Conservation (phyloP, 1,140 invertebrate species). For the Papilio polyxenes region DNA sequence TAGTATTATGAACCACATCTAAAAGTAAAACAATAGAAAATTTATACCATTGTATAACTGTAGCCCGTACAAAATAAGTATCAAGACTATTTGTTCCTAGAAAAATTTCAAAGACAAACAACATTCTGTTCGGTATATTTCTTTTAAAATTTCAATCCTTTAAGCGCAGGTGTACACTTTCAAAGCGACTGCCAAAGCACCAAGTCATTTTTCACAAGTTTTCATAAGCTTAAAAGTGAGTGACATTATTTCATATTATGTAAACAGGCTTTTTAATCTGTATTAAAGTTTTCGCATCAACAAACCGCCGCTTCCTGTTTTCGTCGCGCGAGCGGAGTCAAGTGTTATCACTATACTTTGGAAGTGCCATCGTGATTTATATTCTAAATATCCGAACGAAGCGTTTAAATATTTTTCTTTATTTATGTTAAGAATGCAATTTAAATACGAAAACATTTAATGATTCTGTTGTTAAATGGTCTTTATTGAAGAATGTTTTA, state of each 20-base stretch:
- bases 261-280: constrained; percentile 33
- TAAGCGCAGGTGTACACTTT: constrained; percentile 31
- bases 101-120: constrained; percentile 22
- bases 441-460: not conserved
- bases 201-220: constrained; percentile 28
- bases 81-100: not conserved
- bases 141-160: constrained; percentile 22
- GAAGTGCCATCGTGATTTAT: constrained; percentile 19
- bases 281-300: constrained; percentile 31
- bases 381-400: not conserved
- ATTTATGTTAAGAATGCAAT: not conserved
- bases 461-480: not conserved
- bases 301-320: constrained; percentile 22
- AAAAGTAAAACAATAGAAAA: not conserved
- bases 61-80: not conserved
- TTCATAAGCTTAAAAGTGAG: constrained; percentile 33
- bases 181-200: constrained; percentile 17
- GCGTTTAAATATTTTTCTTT: not conserved
- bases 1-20: no score
- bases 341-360: constrained; percentile 25
- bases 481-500: no score
- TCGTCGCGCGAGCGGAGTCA: not conserved
- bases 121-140: constrained; percentile 17
- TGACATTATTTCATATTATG: not conserved
- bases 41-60: not conserved